Base-by-base conservation (phyloP, 1,140 invertebrate genomes). In the Aphaenogaster ashmeadi region DNA sequence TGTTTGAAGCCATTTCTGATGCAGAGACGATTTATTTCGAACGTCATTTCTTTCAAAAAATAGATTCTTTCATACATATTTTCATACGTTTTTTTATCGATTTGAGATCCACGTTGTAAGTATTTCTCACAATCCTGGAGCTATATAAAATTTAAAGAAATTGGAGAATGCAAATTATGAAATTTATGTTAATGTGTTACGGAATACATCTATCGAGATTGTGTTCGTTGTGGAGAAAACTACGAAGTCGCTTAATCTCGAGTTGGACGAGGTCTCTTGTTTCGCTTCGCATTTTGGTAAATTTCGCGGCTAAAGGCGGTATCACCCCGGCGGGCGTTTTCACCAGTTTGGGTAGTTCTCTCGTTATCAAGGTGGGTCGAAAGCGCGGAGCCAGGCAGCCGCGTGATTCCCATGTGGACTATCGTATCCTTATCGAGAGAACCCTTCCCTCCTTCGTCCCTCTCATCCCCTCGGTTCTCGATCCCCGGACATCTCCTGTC, bases 351-450 rank as follows among this genome's bases (percentile, higher is more conserved):
- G 58, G 18, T 87, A 87, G 50, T 87, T 87, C 84, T 64, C 62
- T 90, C 71, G 88, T 90, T 87, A 90, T 90, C 89, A 80, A 60
- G 66, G 62, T 41, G 44, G 52, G 54, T 78, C 81, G 77, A 89
- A 47, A 86, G 54, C 74, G 58, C 38, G 66, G 8, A 74, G 50
- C 50, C 54, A 78, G 50, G 64, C 52, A 86, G 38, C 44, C 67
- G 72, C 13, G 41, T 52, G 67, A 91, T 83, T 91, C 91, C 89
- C 84, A 72, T 67, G 89, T 79, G 89, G 58, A 80, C 88, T 67
- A 90, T 91, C 79, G 54, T 81, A 87, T 64, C 58, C 86, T 90
- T 90, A 90, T 88, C 88, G 58, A 81, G 41, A 75, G 18, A 62
- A 27, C 15, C 58, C 62, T 71, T 64, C 79, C 78, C 62, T 78